Percentiles rank a stretch among this genome's conserved stretches.
Conservation (phyloP, 1,140 invertebrate species). For the Plutomurus gul region DNA sequence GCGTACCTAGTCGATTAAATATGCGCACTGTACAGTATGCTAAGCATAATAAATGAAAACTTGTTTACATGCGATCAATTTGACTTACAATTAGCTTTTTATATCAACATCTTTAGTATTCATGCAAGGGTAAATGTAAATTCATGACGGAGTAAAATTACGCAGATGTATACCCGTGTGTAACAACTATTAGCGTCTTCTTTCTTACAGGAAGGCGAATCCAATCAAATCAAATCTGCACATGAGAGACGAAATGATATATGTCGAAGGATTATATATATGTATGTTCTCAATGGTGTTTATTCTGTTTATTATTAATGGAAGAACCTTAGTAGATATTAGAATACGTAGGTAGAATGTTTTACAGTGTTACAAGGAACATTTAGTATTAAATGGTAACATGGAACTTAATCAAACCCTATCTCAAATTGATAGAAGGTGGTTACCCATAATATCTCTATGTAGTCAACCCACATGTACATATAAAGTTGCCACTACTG, state of each 20-base stretch:
- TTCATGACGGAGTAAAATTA: too few relatives aligned
- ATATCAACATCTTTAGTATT: too few relatives aligned
- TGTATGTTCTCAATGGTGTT: background rate
- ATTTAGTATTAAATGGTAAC: background rate
- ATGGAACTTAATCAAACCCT: conserved; percentile 3
- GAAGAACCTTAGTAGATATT: background rate
- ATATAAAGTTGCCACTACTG: background rate
- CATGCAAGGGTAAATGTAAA: too few relatives aligned
- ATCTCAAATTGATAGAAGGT: background rate
- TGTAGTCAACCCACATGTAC: conserved; percentile 11
- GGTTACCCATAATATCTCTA: conserved; percentile 3
- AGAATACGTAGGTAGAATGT: background rate
- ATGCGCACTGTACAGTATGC: too few relatives aligned
- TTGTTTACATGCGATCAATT: too few relatives aligned
- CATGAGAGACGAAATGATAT: background rate
- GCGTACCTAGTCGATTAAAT: too few relatives aligned
- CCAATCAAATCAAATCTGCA: background rate
- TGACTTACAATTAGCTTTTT: too few relatives aligned
- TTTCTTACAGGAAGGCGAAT: background rate
- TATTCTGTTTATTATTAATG: background rate
- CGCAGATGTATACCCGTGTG: background rate
- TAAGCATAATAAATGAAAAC: too few relatives aligned
- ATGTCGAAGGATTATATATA: background rate
- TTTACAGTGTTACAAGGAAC: background rate
- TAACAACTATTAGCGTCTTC: background rate